Evolutionary conservation across 2,888 invertebrate species (phyloP), one percentile per base, ranked within the genome.

Genomic region (Diaphora mendica): DNA sequence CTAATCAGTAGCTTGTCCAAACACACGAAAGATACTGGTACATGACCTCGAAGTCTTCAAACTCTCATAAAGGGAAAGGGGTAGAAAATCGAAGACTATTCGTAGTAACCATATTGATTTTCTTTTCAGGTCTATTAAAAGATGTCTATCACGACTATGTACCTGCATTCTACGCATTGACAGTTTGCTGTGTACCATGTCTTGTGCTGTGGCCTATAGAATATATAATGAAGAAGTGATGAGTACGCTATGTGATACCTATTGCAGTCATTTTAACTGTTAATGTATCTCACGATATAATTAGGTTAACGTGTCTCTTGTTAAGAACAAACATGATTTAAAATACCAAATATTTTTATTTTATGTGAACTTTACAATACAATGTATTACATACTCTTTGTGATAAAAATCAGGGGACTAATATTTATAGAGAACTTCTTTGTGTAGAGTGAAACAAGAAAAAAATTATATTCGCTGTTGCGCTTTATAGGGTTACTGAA

Each of bases 101-200:
- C 15, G 64, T 17, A 20, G 39, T 42, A 30, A 11, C 11, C 0
- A 2, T 69, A 65, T 64, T 55, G 42, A 48, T 71, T 35, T 72
- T 70, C 80, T 70, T 77, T 91, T 92, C 91, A 95, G 95, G 95
- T 55, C 67, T 92, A 23, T 74, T 95, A 39, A 94, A 92, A 77
- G 95, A 95, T 72, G 72, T 89, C 0, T 92, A 91, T 71, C 80
- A 87, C 64, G 94, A 94, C 72, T 95, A 92, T 76, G 82, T 89
- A 2, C 94, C 94, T 26, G 92, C 94, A 0, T 95, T 95, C 80
- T 94, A 94, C 82, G 93, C 91, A 0, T 77, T 95, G 42, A 85
- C 90, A 0, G 64, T 84, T 2, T 94, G 95, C 79, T 95, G 94
- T 59, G 65, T 91, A 0, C 95, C 95, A 0, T 95, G 95, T 68